Conservation (phyloP, 2,888 invertebrate genomes). For the Erannis defoliaria region DNA sequence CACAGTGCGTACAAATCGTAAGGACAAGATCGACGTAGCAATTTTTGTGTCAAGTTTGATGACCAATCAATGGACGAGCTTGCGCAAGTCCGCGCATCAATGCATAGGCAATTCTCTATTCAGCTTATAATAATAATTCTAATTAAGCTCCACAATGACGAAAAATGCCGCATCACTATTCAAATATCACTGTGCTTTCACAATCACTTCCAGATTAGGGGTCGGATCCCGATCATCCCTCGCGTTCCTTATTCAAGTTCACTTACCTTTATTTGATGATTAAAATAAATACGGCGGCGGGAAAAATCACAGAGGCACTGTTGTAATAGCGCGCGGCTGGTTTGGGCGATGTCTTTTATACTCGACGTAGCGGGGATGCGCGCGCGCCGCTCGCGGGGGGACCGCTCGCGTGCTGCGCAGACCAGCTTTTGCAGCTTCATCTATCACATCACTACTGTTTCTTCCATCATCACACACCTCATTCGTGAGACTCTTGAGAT, state of each 20-base stretch:
- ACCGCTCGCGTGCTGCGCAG: conserved; percentile 37
- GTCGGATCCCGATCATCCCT: conserved; percentile 63
- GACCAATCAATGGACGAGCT: conserved; percentile 52
- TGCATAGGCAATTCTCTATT: conserved; percentile 44
- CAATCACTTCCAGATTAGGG: conserved; percentile 35
- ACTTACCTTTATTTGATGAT: conserved; percentile 78
- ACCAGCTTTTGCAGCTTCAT: conserved; percentile 18
- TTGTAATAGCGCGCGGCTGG: conserved; percentile 85
- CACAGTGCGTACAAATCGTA: conserved; percentile 56
- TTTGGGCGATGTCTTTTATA: conserved; percentile 81
- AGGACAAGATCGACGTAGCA: conserved; percentile 53
- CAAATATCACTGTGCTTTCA: conserved; percentile 38
- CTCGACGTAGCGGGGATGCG: conserved; percentile 81
- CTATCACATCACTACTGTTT: conserved; percentile 1
- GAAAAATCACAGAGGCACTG: conserved; percentile 85
- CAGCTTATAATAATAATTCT: conserved; percentile 38
- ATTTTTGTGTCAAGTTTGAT: conserved; percentile 59
- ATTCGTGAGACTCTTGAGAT: neutral
- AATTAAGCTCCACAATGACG: conserved; percentile 45
- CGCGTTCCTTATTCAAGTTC: conserved; percentile 62
- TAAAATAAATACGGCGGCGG: conserved; percentile 76
- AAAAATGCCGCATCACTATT: conserved; percentile 35
- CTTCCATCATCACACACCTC: neutral
- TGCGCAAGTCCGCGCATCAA: conserved; percentile 50
- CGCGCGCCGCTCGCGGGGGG: conserved; percentile 66